phyloP scores from a whole-genome alignment of 2,113 vertebrate genomes.

The Pluvialis apricaria region DNA sequence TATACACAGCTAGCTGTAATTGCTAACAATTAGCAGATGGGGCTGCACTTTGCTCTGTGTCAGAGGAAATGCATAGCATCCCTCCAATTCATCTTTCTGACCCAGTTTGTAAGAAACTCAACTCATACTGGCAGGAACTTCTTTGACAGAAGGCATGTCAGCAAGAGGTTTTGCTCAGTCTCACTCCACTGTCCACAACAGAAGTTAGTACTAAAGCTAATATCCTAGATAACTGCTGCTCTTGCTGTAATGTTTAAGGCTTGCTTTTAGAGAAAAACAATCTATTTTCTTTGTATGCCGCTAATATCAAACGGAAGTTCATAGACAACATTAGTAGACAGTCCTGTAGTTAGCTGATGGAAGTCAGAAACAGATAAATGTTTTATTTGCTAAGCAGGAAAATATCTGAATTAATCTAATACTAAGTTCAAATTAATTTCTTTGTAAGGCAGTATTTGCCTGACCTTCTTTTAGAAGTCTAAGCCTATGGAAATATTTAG shows the following conservation, averaged over 20 bases:
- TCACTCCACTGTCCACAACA: neutral
- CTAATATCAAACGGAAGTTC: neutral
- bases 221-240: neutral
- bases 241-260: neutral
- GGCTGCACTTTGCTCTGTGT: neutral
- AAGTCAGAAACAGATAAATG: neutral
- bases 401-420: neutral
- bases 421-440: neutral
- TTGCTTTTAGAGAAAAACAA: neutral
- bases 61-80: neutral
- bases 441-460: neutral
- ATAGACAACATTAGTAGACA: neutral
- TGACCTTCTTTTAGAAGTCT: neutral
- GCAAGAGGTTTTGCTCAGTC: slow-evolving; percentile 27
- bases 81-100: slow-evolving; percentile 16
- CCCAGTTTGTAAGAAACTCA: neutral
- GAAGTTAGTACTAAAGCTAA: neutral
- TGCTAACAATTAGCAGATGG: neutral
- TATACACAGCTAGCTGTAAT: neutral
- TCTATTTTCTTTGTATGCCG: neutral
- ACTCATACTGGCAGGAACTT: neutral
- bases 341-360: neutral
- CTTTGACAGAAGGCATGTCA: slow-evolving; percentile 40
- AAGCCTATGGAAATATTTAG: neutral
- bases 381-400: neutral